Percentiles rank a stretch among this genome's conserved stretches.
Evolutionary conservation across 2,888 invertebrate species (phyloP).

Genomic region (Bellardia bayeri): DNA sequence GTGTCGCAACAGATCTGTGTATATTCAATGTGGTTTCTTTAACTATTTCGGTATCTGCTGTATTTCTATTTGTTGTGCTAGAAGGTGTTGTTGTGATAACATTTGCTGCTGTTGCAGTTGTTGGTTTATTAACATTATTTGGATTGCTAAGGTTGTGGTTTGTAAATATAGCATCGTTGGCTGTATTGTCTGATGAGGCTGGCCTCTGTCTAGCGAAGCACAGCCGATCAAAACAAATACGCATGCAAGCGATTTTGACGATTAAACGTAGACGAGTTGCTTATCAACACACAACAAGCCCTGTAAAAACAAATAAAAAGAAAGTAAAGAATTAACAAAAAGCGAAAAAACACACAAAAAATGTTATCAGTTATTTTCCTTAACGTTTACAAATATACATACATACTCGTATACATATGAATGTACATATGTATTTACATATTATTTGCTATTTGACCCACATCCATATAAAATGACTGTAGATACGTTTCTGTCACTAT

Average conservation of each 20-base stretch:
- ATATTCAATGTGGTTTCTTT: constrained; percentile 47
- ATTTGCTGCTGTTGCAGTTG: constrained; percentile 69
- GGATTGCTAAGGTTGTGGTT: constrained; percentile 61
- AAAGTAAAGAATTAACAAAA: constrained; percentile 30
- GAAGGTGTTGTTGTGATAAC: constrained; percentile 72
- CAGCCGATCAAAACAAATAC: constrained; percentile 95
- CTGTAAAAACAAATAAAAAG: constrained; percentile 75
- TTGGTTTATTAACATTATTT: constrained; percentile 78
- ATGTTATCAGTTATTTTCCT: constrained; percentile 38
- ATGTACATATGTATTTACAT: neutral
- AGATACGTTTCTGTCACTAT: constrained; percentile 23
- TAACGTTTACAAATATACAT: neutral
- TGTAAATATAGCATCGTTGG: constrained; percentile 73
- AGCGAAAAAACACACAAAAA: constrained; percentile 8
- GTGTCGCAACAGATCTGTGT: constrained; percentile 69
- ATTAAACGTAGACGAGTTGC: constrained; percentile 78
- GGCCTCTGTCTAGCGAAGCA: constrained; percentile 95
- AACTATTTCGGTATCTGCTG: constrained; percentile 63
- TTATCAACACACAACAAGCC: constrained; percentile 79
- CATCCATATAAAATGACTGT: constrained; percentile 21
- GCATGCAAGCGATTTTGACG: constrained; percentile 90
- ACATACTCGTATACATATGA: neutral
- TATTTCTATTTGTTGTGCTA: constrained; percentile 62
- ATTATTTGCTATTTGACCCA: constrained; percentile 49
- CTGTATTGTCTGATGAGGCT: constrained; percentile 83